Conservation (phyloP, 2,797 vertebrate species). For the Halcyon badia region DNA sequence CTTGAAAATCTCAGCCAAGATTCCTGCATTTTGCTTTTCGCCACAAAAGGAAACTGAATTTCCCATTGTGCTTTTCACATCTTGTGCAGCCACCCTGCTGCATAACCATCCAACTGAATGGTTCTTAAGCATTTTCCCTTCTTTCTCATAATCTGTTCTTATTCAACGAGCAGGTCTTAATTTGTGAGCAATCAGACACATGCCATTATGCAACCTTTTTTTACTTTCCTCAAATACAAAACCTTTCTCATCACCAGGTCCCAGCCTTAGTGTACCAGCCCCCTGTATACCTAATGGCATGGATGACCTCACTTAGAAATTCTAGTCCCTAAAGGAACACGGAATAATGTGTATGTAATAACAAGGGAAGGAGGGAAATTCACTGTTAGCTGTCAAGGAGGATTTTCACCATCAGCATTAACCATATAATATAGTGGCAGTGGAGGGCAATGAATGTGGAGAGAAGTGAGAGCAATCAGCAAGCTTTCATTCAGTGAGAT, state of each 20-base stretch:
- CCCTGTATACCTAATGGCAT: not conserved
- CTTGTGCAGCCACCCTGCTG: not conserved
- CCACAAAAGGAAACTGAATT: not conserved
- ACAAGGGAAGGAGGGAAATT: slow-evolving; percentile 68
- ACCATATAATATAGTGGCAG: slow-evolving; percentile 86
- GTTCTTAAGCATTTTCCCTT: not conserved
- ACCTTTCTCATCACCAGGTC: not conserved
- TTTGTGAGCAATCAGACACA: not conserved
- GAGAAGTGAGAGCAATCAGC: slow-evolving; percentile 90
- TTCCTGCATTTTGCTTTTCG: not conserved
- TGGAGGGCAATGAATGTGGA: slow-evolving; percentile 85
- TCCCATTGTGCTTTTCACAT: not conserved
- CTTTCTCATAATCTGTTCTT: not conserved
- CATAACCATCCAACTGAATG: not conserved
- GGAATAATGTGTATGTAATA: slow-evolving; percentile 27
- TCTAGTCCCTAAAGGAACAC: slow-evolving; percentile 39
- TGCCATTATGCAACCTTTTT: not conserved
- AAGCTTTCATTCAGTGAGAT: slow-evolving; percentile 90
- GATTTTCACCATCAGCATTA: slow-evolving; percentile 84
- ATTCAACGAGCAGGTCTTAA: not conserved
- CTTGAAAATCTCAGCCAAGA: not conserved
- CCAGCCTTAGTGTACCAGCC: not conserved
- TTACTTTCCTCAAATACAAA: not conserved
- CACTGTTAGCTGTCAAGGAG: slow-evolving; percentile 82
- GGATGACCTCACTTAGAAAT: slow-evolving; percentile 41